phyloP scores from a whole-genome alignment of 2,113 vertebrate species.

The Serilophus lunatus region DNA sequence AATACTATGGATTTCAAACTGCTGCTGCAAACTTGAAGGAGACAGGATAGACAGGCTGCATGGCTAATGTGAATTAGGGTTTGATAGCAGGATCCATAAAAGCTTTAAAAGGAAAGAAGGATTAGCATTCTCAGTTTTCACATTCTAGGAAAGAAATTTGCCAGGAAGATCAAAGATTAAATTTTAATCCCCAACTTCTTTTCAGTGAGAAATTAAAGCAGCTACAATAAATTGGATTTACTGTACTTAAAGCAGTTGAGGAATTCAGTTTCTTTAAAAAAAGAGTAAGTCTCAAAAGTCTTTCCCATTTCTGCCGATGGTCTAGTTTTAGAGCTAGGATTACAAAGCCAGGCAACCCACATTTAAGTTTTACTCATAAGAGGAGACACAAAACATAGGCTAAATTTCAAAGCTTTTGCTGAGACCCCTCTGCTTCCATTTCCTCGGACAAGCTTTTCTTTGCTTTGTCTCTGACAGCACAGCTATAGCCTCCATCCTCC shows the following conservation, averaged over 20 bases:
- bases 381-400: not conserved
- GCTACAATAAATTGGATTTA: slow-evolving; percentile 14
- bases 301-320: not conserved
- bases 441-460: not conserved
- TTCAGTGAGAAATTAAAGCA: slow-evolving; percentile 21
- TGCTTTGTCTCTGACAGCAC: not conserved
- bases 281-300: not conserved
- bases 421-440: not conserved
- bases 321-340: not conserved
- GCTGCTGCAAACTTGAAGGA: not conserved
- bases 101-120: not conserved
- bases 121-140: not conserved
- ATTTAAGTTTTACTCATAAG: not conserved
- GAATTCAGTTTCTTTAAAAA: not conserved
- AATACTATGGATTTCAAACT: not conserved
- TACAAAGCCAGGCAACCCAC: not conserved
- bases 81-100: not conserved
- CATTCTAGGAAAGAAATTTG: not conserved
- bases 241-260: not conserved
- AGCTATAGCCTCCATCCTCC: not conserved
- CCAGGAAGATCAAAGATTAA: not conserved
- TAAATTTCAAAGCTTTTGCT: not conserved
- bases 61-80: not conserved
- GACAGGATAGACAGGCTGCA: not conserved
- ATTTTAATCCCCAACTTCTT: not conserved